Evolutionary conservation across 2,888 invertebrate species (phyloP).

Genomic region (Erebia ligea): DNA sequence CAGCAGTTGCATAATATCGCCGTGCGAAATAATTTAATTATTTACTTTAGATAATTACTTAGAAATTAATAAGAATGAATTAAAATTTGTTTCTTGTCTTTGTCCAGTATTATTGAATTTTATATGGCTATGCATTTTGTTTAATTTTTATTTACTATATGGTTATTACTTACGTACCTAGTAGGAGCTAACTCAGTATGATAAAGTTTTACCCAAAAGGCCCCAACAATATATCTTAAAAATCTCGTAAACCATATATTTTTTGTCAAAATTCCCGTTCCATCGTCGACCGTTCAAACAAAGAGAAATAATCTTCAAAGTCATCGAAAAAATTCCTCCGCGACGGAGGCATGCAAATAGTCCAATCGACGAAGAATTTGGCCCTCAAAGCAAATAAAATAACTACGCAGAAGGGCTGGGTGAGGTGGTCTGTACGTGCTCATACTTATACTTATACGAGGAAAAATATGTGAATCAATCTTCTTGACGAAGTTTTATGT

Average conservation of each 20-base stretch:
- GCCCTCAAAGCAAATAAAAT: conserved; percentile 31
- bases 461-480: conserved; percentile 23
- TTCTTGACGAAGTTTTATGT: conserved; percentile 38
- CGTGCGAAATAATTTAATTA: too few relatives aligned
- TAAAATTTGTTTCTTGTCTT: too few relatives aligned
- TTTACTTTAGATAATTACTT: too few relatives aligned
- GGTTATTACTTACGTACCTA: too few relatives aligned
- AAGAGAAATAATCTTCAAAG: conserved; percentile 11
- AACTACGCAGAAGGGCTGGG: conserved; percentile 32
- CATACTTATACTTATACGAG: not conserved
- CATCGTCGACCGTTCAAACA: conserved; percentile 8
- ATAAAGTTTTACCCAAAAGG: not conserved
- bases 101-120: too few relatives aligned
- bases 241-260: conserved; percentile 6
- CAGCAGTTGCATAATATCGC: too few relatives aligned
- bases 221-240: not conserved
- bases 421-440: conserved; percentile 22
- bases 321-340: conserved; percentile 27
- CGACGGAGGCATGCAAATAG: conserved; percentile 35
- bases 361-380: conserved; percentile 26
- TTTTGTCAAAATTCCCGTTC: conserved; percentile 9
- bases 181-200: too few relatives aligned
- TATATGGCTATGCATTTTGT: too few relatives aligned
- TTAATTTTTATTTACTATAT: too few relatives aligned
- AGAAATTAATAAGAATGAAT: too few relatives aligned